Evolutionary conservation across 2,797 vertebrate species (phyloP), one percentile per base, ranked within the genome.

Genomic region (Melanotaenia nigrans): DNA sequence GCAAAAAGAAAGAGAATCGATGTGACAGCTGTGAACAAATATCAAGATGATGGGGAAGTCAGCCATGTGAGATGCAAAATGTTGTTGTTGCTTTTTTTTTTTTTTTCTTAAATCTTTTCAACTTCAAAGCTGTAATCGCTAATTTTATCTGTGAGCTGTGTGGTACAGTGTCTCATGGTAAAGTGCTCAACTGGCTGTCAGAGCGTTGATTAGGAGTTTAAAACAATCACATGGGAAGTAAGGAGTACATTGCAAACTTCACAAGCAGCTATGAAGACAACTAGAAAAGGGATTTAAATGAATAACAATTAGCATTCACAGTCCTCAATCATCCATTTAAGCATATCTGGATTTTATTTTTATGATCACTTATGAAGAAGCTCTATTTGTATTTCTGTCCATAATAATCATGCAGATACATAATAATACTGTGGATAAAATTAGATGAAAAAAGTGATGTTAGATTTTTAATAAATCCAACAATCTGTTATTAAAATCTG

Each of bases 21-120:
- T 73, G 78, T 90, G 87, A 91, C 87, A 90, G 87, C 77, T 88
- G 86, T 82, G 85, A 91, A 87, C 72, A 86, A 88, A 89, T 85
- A 88, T 79, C 81, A 87, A 82, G 81, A 85, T 84, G 86, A 92
- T 83, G 79, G 83, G 72, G 83, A 86, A 88, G 84, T 89, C 83
- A 80, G 72, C 73, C 89, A 78, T 84, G 81, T 68, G 73, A 91
- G 78, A 87, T 86, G 81, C 79, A 89, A 87, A 92, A 87, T 79
- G 67, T 45, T 71, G 16, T 49, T 77, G 71, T 59, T 70, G 4
- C n/a, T 3, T 51, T 22, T 10, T 22, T 49, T 49, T n/a, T n/a
- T n/a, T 22, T 12, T 75, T 71, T 57, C 56, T 66, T 60, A 76
- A 87, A 82, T 86, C 77, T 84, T n/a, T 60, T 85, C 63, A 89